Evolutionary conservation across 1,140 invertebrate genomes (phyloP), one percentile per base, ranked within the genome.

Genomic region (Coptotermes formosanus): DNA sequence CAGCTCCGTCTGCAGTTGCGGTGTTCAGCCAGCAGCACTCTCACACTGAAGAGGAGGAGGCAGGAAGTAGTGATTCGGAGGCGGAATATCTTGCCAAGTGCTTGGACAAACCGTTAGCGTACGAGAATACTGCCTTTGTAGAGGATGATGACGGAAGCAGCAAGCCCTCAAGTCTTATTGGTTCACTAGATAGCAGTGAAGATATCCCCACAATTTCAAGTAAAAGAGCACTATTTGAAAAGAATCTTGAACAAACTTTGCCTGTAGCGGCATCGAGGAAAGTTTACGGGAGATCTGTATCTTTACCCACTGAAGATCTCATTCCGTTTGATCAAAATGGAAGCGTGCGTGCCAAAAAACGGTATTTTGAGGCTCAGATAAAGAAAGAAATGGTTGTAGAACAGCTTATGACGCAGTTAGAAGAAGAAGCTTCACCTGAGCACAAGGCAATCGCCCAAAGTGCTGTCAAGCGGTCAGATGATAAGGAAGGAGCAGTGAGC

Each of bases 351-450:
- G 88, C 89, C 82, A 90, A 91, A 86, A 92, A 91, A 87, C 89
- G 90, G 86, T 91, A 90, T 86, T 92, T 91, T 88, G 92, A 92
- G 89, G 89, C 90, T 87, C 91, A 92, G 89, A 91, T 92, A 14
- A 91, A 91, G 87, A 91, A 92, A 88, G 91, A 92, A 88, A 90
- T 92, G 89, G 90, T 92, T 19, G 90, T 91, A 85, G 91, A 92
- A 87, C 91, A 92, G 86, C 88, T 92, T 30, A 90, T 90, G 87
- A 89, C 89, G 32, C 91, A 92, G 88, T 87, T 90, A 43, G 91
- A 92, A 88, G 92, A 92, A 89, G 92, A 92, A 88, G 87, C 89
- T n/a, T 92, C 92, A 3, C 92, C 92, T 14, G 92, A 93, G 89
- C 90, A 90, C 88, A 92, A 91, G 88, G 88, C 88, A 38, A 87